Evolutionary conservation across 1,140 invertebrate genomes (phyloP), one percentile per base, ranked within the genome.

Genomic region (Apocrypta bakeri): DNA sequence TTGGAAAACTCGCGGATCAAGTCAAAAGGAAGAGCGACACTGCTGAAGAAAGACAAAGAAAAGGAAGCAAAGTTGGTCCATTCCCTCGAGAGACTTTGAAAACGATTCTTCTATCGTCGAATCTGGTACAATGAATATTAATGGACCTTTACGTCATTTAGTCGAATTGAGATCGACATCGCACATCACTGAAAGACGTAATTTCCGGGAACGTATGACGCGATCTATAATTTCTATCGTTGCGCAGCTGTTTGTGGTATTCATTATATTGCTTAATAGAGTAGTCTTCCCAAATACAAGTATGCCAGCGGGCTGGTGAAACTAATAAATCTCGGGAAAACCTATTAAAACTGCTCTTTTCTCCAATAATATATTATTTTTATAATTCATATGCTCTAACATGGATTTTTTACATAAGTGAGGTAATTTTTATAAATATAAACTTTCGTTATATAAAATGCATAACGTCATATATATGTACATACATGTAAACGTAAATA

Each of bases 41-140:
- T 11, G 6, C 17, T 6, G 48, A 56, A 75, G 25, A 63, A 63
- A 29, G 25, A 14, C 21, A 0, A 48, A 29, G 21, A 4, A 75
- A 74, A 63, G 48, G 31, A 25, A 33, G 12, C 21, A 74, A 25
- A 48, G 64, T 31, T 37, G 33, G 33, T 4, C 33, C 9, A 37
- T 37, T 37, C 33, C 33, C 33, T 37, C 66, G 12, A 63, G 42
- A 77, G 64, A 82, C 40, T 77, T 77, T 31, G n/a, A 71, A n/a
- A 82, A 76, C 64, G 82, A 73, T 84, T 84, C 64, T 82, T 82
- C 75, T 79, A 82, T 82, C 83, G 76, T 56, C 63, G 64, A 84
- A 84, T 83, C 75, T 76, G 64, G 77, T 71, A 42, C 81, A 83
- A 84, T 82, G 81, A 84, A 84, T 84, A 83, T 83, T 84, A 84